Evolutionary conservation across 2,113 vertebrate genomes (phyloP).

Genomic region (Halichoeres trimaculatus): DNA sequence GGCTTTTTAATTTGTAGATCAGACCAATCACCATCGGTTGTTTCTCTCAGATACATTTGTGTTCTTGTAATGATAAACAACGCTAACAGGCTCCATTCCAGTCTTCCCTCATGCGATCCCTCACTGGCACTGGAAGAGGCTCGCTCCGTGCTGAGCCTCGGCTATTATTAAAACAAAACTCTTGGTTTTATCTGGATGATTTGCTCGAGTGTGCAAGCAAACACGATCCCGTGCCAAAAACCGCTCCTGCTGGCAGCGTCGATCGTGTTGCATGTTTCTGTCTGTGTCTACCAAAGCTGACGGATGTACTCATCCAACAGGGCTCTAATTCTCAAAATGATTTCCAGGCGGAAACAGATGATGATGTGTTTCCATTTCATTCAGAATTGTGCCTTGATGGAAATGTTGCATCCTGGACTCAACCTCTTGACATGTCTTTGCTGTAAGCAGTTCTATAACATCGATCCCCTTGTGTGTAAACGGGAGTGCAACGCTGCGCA

Average conservation of each 20-base stretch:
- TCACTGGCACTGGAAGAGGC: slow-evolving; percentile 8
- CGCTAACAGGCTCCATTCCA: slow-evolving; percentile 7
- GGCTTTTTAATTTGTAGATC: too few relatives aligned
- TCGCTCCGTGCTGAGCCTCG: slow-evolving; percentile 16
- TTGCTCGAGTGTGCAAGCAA: slow-evolving; percentile 35
- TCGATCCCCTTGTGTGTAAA: slow-evolving; percentile 47
- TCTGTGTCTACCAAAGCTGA: slow-evolving; percentile 50
- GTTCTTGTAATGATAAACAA: too few relatives aligned
- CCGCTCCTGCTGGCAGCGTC: slow-evolving; percentile 37
- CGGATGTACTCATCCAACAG: slow-evolving; percentile 41
- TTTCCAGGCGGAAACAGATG: neutral
- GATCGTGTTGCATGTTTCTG: slow-evolving; percentile 53
- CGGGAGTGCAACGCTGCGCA: slow-evolving; percentile 38
- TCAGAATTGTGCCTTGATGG: too few relatives aligned
- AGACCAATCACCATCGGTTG: too few relatives aligned
- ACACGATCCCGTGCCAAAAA: slow-evolving; percentile 29
- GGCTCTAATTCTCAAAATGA: too few relatives aligned
- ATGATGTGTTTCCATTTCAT: too few relatives aligned
- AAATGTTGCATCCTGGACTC: slow-evolving; percentile 7
- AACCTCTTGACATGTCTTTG: slow-evolving; percentile 12
- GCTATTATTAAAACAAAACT: slow-evolving; percentile 57
- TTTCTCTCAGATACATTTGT: too few relatives aligned
- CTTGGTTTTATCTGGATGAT: slow-evolving; percentile 44
- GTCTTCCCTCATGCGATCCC: slow-evolving; percentile 5
- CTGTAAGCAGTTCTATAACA: slow-evolving; percentile 51